Conservation (phyloP, 1,140 invertebrate species). For the Rhyzopertha dominica region DNA sequence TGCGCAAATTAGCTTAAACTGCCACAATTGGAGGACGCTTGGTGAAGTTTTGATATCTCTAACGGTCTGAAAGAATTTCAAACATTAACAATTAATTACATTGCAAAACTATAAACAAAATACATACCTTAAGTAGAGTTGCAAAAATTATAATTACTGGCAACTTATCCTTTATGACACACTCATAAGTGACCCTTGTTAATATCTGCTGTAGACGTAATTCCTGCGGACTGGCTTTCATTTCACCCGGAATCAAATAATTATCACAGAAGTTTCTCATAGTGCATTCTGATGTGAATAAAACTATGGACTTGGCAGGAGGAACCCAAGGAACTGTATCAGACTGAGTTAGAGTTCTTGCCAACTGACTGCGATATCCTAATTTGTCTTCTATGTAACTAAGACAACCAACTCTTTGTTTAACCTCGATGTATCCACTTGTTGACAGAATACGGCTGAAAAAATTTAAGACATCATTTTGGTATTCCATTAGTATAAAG, state of each 20-base stretch:
- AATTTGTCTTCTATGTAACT: slow-evolving; percentile 85
- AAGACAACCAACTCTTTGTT: slow-evolving; percentile 83
- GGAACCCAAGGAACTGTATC: slow-evolving; percentile 66
- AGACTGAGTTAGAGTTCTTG: slow-evolving; percentile 77
- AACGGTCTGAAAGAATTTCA: slow-evolving; percentile 44
- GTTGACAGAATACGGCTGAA: slow-evolving; percentile 45
- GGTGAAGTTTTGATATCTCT: slow-evolving; percentile 47
- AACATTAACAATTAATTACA: slow-evolving; percentile 1
- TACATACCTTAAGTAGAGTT: slow-evolving; percentile 60
- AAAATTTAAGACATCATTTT: slow-evolving; percentile 12
- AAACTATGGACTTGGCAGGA: slow-evolving; percentile 54
- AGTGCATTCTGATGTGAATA: slow-evolving; percentile 63
- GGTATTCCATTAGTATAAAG: too few relatives aligned
- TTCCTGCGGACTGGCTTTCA: slow-evolving; percentile 38
- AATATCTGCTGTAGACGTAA: slow-evolving; percentile 61
- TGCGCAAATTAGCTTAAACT: slow-evolving; percentile 57
- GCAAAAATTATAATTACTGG: slow-evolving; percentile 71
- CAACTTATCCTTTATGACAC: slow-evolving; percentile 79
- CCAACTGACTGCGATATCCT: slow-evolving; percentile 76
- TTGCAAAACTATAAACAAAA: slow-evolving; percentile 8
- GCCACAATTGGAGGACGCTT: slow-evolving; percentile 57
- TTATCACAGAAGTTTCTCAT: slow-evolving; percentile 62
- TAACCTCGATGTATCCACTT: slow-evolving; percentile 73
- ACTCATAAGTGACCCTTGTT: slow-evolving; percentile 76
- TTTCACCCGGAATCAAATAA: slow-evolving; percentile 50